Base-by-base conservation (phyloP, 2,888 invertebrate genomes). In the Drosophila imparisetae region DNA sequence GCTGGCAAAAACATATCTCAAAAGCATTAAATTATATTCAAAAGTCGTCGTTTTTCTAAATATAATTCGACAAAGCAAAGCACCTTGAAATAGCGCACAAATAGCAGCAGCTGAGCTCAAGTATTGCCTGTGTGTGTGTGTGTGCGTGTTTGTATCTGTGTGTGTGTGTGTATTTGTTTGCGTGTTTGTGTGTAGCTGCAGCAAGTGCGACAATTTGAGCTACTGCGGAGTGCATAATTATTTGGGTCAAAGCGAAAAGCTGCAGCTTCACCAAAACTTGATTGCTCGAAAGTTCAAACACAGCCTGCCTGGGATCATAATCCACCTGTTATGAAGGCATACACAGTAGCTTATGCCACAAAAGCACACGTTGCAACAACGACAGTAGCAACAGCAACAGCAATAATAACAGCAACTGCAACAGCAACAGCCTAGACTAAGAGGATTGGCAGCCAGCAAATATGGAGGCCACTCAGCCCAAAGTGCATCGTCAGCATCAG, bases 401-500 rank as follows among this genome's bases (percentile, higher is more conserved):
- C 40, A 72, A 6, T 13, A 21, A 7, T 6, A 52, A 52, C 57
- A 55, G 30, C 29, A 66, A 11, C 57, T 18, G 42, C 54, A 59
- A n/a, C 57, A 13, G 29, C 24, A 34, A 38, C 24, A 30, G 45
- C 42, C n/a, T 57, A 57, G 60, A 61, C 58, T 62, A 70, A 71
- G 49, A 66, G 62, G 34, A 65, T 65, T 61, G 63, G 32, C 15
- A 57, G 57, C 34, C 29, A 53, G 36, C 48, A n/a, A 29, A 36
- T 49, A 93, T 93, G 93, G 93, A 93, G 83, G 86, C 90, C 63
- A 87, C 91, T n/a, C 82, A 82, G 76, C 92, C 93, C 79, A 93
- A 93, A 90, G 92, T 93, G 80, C 93, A 93, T 90, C 92, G 92
- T 68, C 92, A 92, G 83, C 92, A 92, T 71, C 92, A 92, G 76